Base-by-base conservation (phyloP, 2,888 invertebrate species). In the Dyspetes luteomarginatus region DNA sequence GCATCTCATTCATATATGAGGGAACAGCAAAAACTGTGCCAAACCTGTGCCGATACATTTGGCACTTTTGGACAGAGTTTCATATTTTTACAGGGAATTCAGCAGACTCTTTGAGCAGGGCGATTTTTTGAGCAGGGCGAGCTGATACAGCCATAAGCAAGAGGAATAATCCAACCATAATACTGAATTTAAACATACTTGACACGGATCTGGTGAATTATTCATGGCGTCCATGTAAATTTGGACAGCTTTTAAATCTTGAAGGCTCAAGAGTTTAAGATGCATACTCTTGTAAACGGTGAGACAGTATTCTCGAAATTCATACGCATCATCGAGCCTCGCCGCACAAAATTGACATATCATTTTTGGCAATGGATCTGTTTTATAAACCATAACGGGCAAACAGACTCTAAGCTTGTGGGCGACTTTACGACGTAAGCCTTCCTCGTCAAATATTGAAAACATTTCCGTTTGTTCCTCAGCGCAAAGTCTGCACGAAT, bases 261-360 rank as follows among this genome's bases (percentile, higher is more conserved):
- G 86, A 1, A 80, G 83, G 2, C 74, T 71, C 24, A 88, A 71
- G 1, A 90, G 78, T 52, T 88, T 86, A 0, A 84, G 12, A 48
- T 89, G 86, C 90, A 90, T 90, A 12, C 48, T 84, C 55, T 87
- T 90, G 65, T 89, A 90, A 24, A 90, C 87, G 26, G 82, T 86
- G 5, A 90, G 71, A 48, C 90, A 90, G 48, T 87, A 85, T 30
- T 90, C 90, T 52, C 90, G 83, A 58, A 90, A 90, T 45, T 90
- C 89, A 26, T 86, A 90, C 26, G 84, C 88, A 41, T 90, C 90
- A 45, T 90, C 90, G 0, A 90, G 64, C 48, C 90, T 85, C 0
- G 90, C 89, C 4, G 90, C 90, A 60, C 90, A 90, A 68, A 89
- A 89, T 80, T 90, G 90, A 64, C 90, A 90, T 65, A 90, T 90